Percentiles rank a stretch among this genome's conserved stretches.
phyloP scores from a whole-genome alignment of 2,888 invertebrate genomes.

The Drosophila koepferae region DNA sequence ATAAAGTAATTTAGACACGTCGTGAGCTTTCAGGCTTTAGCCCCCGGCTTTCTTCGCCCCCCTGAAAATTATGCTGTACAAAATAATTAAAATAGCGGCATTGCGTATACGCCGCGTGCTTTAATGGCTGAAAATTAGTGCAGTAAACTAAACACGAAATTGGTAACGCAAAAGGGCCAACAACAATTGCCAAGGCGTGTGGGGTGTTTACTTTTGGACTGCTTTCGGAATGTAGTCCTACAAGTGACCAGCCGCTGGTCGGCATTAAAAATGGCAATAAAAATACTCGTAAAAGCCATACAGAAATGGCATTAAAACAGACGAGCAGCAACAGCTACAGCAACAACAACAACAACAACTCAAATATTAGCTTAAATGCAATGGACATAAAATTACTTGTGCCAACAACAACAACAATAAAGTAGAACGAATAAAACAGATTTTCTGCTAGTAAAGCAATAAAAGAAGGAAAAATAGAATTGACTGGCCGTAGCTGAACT shows the following conservation, averaged over 20 bases:
- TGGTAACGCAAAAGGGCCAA: slow-evolving; percentile 40
- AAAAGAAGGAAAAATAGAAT: slow-evolving; percentile 55
- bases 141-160: slow-evolving; percentile 61
- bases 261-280: slow-evolving; percentile 76
- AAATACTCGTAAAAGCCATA: slow-evolving; percentile 71
- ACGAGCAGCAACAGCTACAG: slow-evolving; percentile 19
- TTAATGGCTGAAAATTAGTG: slow-evolving; percentile 74
- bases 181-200: slow-evolving; percentile 27
- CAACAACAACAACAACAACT: slow-evolving; percentile 46
- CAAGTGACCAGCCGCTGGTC: slow-evolving; percentile 61
- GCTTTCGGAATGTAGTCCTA: slow-evolving; percentile 21
- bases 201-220: slow-evolving; percentile 14
- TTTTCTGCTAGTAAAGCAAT: slow-evolving; percentile 80
- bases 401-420: slow-evolving; percentile 74
- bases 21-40: background rate
- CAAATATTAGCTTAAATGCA: slow-evolving; percentile 78
- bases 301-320: slow-evolving; percentile 58
- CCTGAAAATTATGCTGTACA: slow-evolving; percentile 39
- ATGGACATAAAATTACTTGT: slow-evolving; percentile 75
- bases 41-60: too few species aligned
- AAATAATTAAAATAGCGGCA: slow-evolving; percentile 64
- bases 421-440: slow-evolving; percentile 74
- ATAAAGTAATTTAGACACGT: slow-evolving; percentile 46
- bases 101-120: slow-evolving; percentile 46
- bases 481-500: slow-evolving; percentile 29